Evolutionary conservation across 2,113 vertebrate species (phyloP), one percentile per base, ranked within the genome.

Genomic region (Petrocephalus zakoni): DNA sequence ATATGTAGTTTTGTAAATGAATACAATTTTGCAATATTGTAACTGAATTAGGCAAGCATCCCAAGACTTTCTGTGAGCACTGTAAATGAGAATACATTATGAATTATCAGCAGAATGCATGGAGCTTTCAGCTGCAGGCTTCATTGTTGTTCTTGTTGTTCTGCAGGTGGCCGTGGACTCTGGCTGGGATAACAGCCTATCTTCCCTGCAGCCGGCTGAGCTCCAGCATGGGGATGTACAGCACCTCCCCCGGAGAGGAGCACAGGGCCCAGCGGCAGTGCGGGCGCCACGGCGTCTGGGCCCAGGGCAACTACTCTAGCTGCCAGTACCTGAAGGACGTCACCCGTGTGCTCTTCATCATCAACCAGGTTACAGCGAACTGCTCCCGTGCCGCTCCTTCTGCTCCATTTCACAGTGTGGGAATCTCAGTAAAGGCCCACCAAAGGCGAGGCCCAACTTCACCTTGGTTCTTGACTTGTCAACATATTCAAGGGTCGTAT

Each of bases 311-410:
- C 91, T 99, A 99, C 90, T 97, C 97, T 37, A 95, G 93, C 58
- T 99, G 98, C 94, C 97, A 99, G 49, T 99, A 98, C 93, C 97
- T 97, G 81, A 99, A 99, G 25, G 97, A 99, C 85, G 97, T 97
- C 90, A 99, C 98, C 0, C 92, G 98, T 78, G 96, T 99, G 89
- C 96, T 99, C 8, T 96, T 96, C 83, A 97, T 99, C 95, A 98
- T 99, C 91, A 98, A 99, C 94, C 98, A 99, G 98, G 98, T 99
- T 94, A 93, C 53, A 21, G 72, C 81, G 2, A 25, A 22, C 11
- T 13, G 9, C 53, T 42, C 58, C 10, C 47, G 8, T 11, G 3
- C 68, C 47, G 21, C 47, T n/a, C 11, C 56, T 46, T n/a, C 17
- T 8, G 34, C 1, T 17, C 46, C 4, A 10, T 22, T 42, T 34